These are phyloP conservation scores for Cossypha dichroa DNA, from an alignment of 2,797 vertebrate genomes.

Conservation along the genomic window DNA sequence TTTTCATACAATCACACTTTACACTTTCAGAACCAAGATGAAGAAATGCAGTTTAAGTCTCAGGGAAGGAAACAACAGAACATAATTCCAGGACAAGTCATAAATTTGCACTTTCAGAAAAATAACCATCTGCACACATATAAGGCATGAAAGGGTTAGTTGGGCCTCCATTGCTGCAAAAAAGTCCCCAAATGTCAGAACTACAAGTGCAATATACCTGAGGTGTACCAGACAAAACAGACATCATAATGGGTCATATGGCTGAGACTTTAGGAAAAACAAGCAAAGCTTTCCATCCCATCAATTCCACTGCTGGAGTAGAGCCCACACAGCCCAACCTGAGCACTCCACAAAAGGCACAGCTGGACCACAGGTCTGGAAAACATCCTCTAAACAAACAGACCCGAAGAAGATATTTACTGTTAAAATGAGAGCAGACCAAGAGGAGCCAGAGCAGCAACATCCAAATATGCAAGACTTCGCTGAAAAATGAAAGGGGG, in stretches of 20 bases:
- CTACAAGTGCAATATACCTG: not conserved
- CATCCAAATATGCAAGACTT: not conserved
- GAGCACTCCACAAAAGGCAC: not conserved
- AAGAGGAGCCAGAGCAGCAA: not conserved
- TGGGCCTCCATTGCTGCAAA: not conserved
- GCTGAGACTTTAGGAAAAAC: not conserved
- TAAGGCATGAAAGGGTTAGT: not conserved
- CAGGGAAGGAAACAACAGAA: not conserved
- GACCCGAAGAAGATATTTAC: not conserved
- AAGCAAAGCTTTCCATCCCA: not conserved
- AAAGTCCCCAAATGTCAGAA: not conserved
- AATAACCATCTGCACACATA: not conserved
- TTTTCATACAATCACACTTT: not conserved
- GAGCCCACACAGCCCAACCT: accelerated
- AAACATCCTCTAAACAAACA: not conserved
- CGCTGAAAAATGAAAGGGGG: not conserved
- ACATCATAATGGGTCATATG: not conserved
- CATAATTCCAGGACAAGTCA: not conserved
- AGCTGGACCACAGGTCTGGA: not conserved
- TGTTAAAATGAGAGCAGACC: not conserved
- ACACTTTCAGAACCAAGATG: not conserved
- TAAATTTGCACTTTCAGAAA: not conserved
- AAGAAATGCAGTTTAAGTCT: not conserved
- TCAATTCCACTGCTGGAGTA: not conserved
- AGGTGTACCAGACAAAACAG: not conserved